Base-by-base conservation (phyloP, 2,888 invertebrate genomes). In the Iphiclides podalirius region DNA sequence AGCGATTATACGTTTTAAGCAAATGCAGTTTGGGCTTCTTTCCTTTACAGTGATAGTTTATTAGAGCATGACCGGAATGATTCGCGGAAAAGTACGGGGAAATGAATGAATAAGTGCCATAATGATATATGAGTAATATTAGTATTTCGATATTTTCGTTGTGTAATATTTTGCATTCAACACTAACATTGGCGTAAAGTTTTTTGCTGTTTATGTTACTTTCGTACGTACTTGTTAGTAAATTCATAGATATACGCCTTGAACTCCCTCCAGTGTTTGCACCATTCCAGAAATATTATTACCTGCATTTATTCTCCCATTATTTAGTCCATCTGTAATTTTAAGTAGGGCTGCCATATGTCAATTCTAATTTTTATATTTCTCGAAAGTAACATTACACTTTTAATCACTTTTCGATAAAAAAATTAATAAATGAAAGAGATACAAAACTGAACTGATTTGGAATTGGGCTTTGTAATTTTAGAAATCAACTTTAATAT, bases 41-140 rank as follows among this genome's bases (percentile, higher is more conserved):
- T 45, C 17, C 35, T 11, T 15, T 20, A 14, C 11, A 8, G 35
- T 8, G 1, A 14, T 12, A 2, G 11, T 28, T 45, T 50, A 50
- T 40, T 35, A 45, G 50, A 45, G 50, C 50, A 41, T 50, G 45
- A 45, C 50, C 20, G 14, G 17, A 40, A 31, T 45, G 35, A 45
- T 28, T 50, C 50, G 45, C 40, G 35, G 44, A 49, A 34, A 45
- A 45, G 26, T 48, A 42, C 14, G 28, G n/a, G 28, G 28, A 39
- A 40, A 42, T 23, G 33, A 33, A 38, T 49, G 38, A 38, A 33
- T 41, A 6, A 28, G 31, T 31, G 31, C 11, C 36, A 15, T 7
- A 38, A 16, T 36, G n/a, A 47, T 37, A 42, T 17, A 31, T 47
- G 17, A 41, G 26, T 14, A 33, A 37, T 17, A 7, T 17, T 36